Evolutionary conservation across 2,113 vertebrate species (phyloP), one percentile per base, ranked within the genome.

Genomic region (Heterotilapia buettikoferi): DNA sequence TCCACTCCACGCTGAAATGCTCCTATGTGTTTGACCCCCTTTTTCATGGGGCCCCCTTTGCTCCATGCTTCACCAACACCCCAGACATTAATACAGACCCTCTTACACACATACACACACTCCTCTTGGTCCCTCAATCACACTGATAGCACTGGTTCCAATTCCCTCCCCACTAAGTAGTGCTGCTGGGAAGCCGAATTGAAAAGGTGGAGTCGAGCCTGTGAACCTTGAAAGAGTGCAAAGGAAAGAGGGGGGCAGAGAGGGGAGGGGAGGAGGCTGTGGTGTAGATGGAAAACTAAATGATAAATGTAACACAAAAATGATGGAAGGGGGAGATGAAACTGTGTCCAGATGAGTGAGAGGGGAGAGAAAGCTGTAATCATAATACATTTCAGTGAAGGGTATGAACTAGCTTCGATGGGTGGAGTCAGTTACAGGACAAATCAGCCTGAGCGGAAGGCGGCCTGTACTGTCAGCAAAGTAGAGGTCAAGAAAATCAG

Each of bases 151-250:
- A 94, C 94, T 29, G 63, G 96, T 97, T 97, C 96, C 96, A 96
- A 96, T 97, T 96, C 93, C 83, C 96, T 96, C 96, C 94, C 95
- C 92, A 95, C 97, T 96, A 97, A 96, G 91, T 95, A 89, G 90
- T 94, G 88, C 95, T 96, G 94, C 92, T 96, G 94, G 95, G 95
- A 92, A 92, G 90, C 86, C 91, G 95, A 95, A 96, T 93, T 96
- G 96, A 94, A 97, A 97, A 96, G 96, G 93, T 94, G 96, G 96
- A 94, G 94, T 93, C 40, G 83, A 88, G 96, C 92, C 95, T 93
- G 89, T 90, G 95, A 92, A 96, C 97, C 94, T 96, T 97, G 94
- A 97, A 96, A 96, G 92, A 90, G 91, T 29, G 91, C 82, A 90
- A 76, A 76, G 83, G 85, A 71, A 84, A 63, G 85, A 94, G 24